Evolutionary conservation across 1,140 invertebrate species (phyloP).

Genomic region (Oryzaephilus surinamensis): DNA sequence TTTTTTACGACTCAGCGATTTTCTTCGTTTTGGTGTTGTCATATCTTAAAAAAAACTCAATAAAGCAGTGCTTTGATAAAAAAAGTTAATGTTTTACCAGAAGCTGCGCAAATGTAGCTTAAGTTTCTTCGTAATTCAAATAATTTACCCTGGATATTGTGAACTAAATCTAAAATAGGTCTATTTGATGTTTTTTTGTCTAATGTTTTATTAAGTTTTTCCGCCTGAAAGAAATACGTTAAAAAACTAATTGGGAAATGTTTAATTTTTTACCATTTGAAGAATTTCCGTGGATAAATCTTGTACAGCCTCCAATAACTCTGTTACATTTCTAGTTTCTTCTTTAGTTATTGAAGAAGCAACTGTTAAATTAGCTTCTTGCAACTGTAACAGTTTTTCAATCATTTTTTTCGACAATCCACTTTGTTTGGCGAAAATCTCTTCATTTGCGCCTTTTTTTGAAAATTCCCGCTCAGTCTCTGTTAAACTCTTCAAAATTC

Average conservation of each 20-base stretch:
- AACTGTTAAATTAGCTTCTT: conserved; percentile 26
- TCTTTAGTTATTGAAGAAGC: conserved; percentile 16
- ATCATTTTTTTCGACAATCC: conserved; percentile 13
- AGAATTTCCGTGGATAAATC: conserved; percentile 35
- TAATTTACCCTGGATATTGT: conserved; percentile 28
- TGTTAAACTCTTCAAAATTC: conserved; percentile 37
- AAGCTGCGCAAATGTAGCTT: conserved; percentile 32
- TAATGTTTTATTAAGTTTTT: conserved; percentile 28
- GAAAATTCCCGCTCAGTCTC: conserved; percentile 41
- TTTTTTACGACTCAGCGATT: conserved; percentile 7
- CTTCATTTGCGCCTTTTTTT: too few species aligned
- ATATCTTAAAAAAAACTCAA: conserved; percentile 9
- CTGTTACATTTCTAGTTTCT: conserved; percentile 15
- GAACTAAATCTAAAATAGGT: conserved; percentile 13
- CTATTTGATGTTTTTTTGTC: conserved; percentile 5
- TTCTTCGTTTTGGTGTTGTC: conserved; percentile 15
- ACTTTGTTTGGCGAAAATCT: too few species aligned
- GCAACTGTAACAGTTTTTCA: conserved; percentile 20
- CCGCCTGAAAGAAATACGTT: conserved; percentile 29
- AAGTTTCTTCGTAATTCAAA: conserved; percentile 34
- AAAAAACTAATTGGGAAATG: conserved; percentile 3
- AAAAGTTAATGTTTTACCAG: conserved; percentile 19
- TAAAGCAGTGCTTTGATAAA: neutral
- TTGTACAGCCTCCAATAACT: conserved; percentile 32
- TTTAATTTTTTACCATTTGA: conserved; percentile 33